Evolutionary conservation across 2,888 invertebrate genomes (phyloP), one percentile per base, ranked within the genome.

Genomic region (Axea sp.): DNA sequence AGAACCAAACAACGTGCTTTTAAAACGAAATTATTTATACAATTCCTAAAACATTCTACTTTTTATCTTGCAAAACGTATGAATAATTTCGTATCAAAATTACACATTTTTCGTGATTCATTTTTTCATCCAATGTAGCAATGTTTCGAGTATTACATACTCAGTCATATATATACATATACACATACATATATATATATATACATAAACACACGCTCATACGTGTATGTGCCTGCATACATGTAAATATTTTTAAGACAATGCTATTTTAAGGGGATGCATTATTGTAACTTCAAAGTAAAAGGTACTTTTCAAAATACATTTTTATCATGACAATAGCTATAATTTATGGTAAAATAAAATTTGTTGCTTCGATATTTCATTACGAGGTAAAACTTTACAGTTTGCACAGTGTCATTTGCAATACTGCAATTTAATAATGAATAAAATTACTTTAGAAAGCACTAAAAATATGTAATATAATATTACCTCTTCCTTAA

Each of bases 241-340:
- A 43, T 26, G 26, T 11, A 26, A 7, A 28, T 41, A 33, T 14
- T 30, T 57, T 57, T 7, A 31, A 41, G 67, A 47, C 49, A 22
- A 59, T 49, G 33, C n/a, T n/a, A n/a, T n/a, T n/a, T n/a, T n/a
- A n/a, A n/a, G n/a, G n/a, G n/a, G n/a, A n/a, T n/a, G n/a, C n/a
- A n/a, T n/a, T n/a, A n/a, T n/a, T n/a, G n/a, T n/a, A n/a, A n/a
- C n/a, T n/a, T n/a, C n/a, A n/a, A n/a, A n/a, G n/a, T n/a, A n/a
- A n/a, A n/a, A n/a, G n/a, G n/a, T n/a, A n/a, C n/a, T n/a, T n/a
- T n/a, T n/a, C n/a, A n/a, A n/a, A n/a, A n/a, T n/a, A n/a, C n/a
- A n/a, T n/a, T n/a, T n/a, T n/a, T n/a, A n/a, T n/a, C n/a, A n/a
- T n/a, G n/a, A n/a, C n/a, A n/a, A n/a, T n/a, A n/a, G n/a, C n/a